phyloP scores from a whole-genome alignment of 2,888 invertebrate species.

The Trachelus stipa region DNA sequence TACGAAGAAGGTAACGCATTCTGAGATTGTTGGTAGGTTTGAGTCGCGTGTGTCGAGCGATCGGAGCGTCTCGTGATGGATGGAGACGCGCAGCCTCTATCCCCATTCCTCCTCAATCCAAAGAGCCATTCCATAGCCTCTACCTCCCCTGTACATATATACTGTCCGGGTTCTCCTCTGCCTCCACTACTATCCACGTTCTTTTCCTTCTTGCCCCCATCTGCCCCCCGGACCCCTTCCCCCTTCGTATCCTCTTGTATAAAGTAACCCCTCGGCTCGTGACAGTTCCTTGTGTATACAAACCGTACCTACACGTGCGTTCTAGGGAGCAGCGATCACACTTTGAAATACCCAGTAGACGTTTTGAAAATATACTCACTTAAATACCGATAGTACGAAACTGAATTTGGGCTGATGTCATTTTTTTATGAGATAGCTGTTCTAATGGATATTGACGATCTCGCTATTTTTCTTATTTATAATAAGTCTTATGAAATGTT shows the following conservation, averaged over 20 bases:
- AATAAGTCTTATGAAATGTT: neutral
- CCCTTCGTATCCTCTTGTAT: conserved; percentile 23
- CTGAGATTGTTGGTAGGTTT: conserved; percentile 49
- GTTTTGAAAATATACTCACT: neutral
- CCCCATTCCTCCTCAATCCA: conserved; percentile 51
- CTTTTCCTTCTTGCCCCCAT: conserved; percentile 19
- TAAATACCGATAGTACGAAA: neutral
- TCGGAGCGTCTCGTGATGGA: conserved; percentile 62
- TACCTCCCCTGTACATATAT: conserved; percentile 28
- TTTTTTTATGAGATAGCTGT: neutral
- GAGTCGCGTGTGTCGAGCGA: conserved; percentile 57
- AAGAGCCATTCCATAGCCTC: conserved; percentile 44
- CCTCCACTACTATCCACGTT: conserved; percentile 23
- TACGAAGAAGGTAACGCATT: conserved; percentile 57
- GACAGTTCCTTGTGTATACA: conserved; percentile 37
- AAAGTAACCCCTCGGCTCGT: conserved; percentile 35
- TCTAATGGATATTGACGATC: neutral
- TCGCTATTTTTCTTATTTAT: neutral
- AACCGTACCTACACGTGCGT: conserved; percentile 20
- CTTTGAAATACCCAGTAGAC: neutral
- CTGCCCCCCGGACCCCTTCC: conserved; percentile 17
- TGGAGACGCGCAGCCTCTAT: conserved; percentile 61
- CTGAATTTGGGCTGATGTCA: neutral
- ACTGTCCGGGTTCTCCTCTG: conserved; percentile 20
- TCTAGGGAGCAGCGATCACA: neutral